Percentiles rank a stretch among this genome's conserved stretches.
These are phyloP conservation scores for Holothuria leucospilota DNA, from an alignment of 53 echinoderm and acorn worm genomes.

Conservation along the genomic window DNA sequence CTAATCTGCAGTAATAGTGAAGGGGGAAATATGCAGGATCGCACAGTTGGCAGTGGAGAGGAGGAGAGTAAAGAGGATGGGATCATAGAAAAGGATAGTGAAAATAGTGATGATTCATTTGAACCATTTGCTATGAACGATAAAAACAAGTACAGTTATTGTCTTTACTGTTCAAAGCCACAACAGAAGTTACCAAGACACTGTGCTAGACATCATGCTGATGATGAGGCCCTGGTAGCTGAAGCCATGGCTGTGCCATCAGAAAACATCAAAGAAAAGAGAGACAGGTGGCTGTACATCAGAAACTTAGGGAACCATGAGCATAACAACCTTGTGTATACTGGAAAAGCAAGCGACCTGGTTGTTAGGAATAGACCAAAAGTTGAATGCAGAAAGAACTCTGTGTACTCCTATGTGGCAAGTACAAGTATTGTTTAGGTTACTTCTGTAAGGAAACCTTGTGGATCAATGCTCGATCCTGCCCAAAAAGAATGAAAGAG, in stretches of 20 bases:
- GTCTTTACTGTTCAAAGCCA: not conserved
- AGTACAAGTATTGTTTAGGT: not conserved
- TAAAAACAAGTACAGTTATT: not conserved
- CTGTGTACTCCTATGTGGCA: too few species aligned
- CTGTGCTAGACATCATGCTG: not conserved
- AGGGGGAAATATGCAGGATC: not conserved
- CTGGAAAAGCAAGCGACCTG: not conserved
- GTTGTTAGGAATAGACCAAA: conserved; percentile 1
- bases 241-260: not conserved
- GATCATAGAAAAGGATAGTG: conserved; percentile 1
- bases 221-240: not conserved
- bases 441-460: not conserved
- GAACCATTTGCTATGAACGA: not conserved
- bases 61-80: not conserved
- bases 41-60: not conserved
- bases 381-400: not conserved
- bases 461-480: not conserved
- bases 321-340: not conserved
- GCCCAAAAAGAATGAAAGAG: not conserved
- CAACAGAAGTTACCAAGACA: conserved; percentile 17
- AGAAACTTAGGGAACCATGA: not conserved
- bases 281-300: not conserved
- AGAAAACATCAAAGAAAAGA: not conserved
- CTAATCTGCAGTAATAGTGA: not conserved
- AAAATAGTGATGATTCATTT: conserved; percentile 7